A percentile compares a stretch with the other conserved stretches of the same genome.
Conservation (phyloP, 2,888 invertebrate species). For the Acrocera orbiculus region DNA sequence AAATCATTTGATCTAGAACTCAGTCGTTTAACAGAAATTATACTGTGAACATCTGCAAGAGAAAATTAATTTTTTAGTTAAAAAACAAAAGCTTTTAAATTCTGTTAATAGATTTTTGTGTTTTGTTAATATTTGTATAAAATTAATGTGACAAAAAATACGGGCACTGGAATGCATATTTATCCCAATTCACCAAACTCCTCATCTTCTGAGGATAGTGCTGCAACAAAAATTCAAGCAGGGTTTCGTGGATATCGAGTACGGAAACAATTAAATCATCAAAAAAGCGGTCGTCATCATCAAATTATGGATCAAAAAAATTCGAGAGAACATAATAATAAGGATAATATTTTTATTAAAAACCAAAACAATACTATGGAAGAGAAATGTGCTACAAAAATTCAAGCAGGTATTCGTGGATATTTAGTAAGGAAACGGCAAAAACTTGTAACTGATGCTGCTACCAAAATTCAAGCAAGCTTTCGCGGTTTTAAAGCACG, state of each 20-base stretch:
- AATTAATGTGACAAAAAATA: too few relatives aligned
- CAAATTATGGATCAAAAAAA: not conserved
- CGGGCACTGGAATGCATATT: constrained; percentile 26
- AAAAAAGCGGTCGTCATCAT: not conserved
- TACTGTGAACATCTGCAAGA: too few relatives aligned
- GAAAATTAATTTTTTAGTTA: too few relatives aligned
- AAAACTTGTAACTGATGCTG: constrained; percentile 27
- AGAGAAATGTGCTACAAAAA: constrained; percentile 27
- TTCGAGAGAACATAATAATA: constrained; percentile 10
- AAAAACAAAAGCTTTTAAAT: too few relatives aligned
- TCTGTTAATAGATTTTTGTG: too few relatives aligned
- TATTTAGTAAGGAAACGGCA: constrained; percentile 28
- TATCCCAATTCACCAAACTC: constrained; percentile 31
- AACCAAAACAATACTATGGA: constrained; percentile 12
- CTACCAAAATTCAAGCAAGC: constrained; percentile 31
- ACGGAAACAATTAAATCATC: constrained; percentile 28
- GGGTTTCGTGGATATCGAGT: constrained; percentile 38
- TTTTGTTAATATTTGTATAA: too few relatives aligned
- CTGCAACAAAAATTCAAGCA: constrained; percentile 39
- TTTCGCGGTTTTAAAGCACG: constrained; percentile 32
- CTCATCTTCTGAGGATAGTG: constrained; percentile 26
- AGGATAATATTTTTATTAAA: not conserved
- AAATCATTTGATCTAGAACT: too few relatives aligned
- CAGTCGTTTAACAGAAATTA: too few relatives aligned
- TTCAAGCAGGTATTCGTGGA: constrained; percentile 28